Evolutionary conservation across 2,888 invertebrate species (phyloP).

Genomic region (Agrochola lota): DNA sequence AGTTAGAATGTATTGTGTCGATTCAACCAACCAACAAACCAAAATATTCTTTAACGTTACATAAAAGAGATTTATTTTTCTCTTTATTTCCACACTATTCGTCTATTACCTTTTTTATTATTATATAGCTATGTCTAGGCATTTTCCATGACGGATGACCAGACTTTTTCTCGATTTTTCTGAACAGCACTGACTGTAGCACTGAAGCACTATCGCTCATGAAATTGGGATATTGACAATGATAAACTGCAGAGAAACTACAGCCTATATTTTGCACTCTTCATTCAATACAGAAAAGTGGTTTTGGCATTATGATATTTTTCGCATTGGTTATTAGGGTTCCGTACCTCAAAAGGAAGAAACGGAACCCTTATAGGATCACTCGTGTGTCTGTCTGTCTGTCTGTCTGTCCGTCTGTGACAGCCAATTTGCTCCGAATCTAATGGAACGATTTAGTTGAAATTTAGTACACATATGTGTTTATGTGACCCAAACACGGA

Average conservation of each 20-base stretch:
- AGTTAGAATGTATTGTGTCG: neutral
- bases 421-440: too few species aligned
- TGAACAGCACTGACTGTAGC: neutral
- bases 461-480: too few species aligned
- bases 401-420: too few species aligned
- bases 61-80: neutral
- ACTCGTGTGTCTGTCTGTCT: too few species aligned
- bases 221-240: constrained; percentile 3
- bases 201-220: neutral
- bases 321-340: neutral
- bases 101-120: neutral
- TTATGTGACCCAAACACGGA: too few species aligned
- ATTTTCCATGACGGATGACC: neutral
- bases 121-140: neutral
- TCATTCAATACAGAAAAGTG: neutral
- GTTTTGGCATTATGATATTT: neutral
- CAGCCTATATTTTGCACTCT: neutral
- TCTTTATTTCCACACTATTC: neutral
- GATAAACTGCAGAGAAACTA: neutral
- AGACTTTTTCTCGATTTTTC: neutral
- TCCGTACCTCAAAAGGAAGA: too few species aligned
- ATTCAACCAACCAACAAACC: neutral
- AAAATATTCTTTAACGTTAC: neutral
- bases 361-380: too few species aligned
- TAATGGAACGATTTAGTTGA: too few species aligned